Evolutionary conservation across 2,888 invertebrate species (phyloP).

Genomic region (Gymnosoma rotundatum): DNA sequence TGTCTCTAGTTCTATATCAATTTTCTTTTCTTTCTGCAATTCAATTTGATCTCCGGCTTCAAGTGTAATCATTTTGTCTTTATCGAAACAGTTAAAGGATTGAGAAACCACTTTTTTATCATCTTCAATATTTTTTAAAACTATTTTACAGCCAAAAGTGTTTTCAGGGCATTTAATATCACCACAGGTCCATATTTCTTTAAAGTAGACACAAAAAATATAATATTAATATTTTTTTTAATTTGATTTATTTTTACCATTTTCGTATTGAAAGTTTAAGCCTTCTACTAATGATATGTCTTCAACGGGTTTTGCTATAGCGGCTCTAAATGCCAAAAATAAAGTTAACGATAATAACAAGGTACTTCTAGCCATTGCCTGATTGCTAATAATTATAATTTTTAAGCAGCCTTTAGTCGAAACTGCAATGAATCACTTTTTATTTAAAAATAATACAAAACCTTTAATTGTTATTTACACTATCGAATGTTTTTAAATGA

Average conservation of each 20-base stretch:
- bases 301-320: conserved; percentile 5
- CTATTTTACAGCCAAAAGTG: conserved; percentile 50
- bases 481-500: no score
- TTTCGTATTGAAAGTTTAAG: conserved; percentile 27
- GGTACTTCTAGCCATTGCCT: not conserved
- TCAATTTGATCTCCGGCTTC: conserved; percentile 12
- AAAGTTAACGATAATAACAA: not conserved
- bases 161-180: conserved; percentile 37
- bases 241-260: conserved; percentile 31
- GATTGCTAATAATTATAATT: not conserved
- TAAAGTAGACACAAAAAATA: no score
- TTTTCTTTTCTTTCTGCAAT: not conserved
- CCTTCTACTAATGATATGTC: conserved; percentile 2
- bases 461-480: no score
- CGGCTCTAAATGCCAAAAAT: not conserved
- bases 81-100: conserved; percentile 38
- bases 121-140: not conserved
- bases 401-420: not conserved
- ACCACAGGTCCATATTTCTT: conserved; percentile 55
- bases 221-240: not conserved
- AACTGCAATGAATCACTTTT: no score
- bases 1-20: conserved; percentile 46
- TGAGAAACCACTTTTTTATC: conserved; percentile 15
- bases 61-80: not conserved
- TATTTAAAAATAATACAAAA: no score